Evolutionary conservation across 2,888 invertebrate species (phyloP).

Genomic region (Rhagonycha lutea): DNA sequence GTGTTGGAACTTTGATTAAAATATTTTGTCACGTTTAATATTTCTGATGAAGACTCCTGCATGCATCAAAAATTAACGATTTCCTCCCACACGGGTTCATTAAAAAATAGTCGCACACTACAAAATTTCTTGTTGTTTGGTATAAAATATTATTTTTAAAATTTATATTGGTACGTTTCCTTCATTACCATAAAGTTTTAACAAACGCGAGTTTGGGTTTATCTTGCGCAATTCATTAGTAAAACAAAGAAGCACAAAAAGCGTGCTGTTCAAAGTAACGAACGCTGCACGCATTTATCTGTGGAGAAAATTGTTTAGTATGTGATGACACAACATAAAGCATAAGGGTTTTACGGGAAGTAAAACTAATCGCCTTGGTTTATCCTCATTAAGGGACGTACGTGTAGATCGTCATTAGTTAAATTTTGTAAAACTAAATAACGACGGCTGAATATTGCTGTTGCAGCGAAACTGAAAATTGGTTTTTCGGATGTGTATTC

Average conservation of each 20-base stretch:
- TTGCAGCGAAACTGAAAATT: constrained; percentile 5
- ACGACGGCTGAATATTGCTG: background rate
- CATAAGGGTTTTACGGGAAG: background rate
- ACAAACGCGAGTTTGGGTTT: background rate
- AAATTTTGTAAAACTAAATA: background rate
- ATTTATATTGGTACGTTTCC: background rate
- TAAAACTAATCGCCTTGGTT: constrained; percentile 1
- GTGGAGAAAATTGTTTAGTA: background rate
- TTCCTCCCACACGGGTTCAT: background rate
- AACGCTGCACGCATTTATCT: background rate
- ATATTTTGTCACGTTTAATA: constrained; percentile 4
- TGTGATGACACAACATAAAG: constrained; percentile 2
- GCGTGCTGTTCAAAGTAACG: background rate
- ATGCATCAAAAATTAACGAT: background rate
- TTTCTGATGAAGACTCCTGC: background rate
- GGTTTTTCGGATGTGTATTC: constrained; percentile 18
- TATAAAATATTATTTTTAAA: background rate
- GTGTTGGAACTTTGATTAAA: constrained; percentile 5
- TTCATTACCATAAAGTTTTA: background rate
- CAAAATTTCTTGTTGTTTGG: background rate
- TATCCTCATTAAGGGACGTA: background rate
- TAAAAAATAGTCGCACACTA: background rate
- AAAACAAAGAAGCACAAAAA: background rate
- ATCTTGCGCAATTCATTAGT: background rate
- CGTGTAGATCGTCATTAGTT: background rate